Conservation (phyloP, 2,113 vertebrate genomes). For the Perca fluviatilis region DNA sequence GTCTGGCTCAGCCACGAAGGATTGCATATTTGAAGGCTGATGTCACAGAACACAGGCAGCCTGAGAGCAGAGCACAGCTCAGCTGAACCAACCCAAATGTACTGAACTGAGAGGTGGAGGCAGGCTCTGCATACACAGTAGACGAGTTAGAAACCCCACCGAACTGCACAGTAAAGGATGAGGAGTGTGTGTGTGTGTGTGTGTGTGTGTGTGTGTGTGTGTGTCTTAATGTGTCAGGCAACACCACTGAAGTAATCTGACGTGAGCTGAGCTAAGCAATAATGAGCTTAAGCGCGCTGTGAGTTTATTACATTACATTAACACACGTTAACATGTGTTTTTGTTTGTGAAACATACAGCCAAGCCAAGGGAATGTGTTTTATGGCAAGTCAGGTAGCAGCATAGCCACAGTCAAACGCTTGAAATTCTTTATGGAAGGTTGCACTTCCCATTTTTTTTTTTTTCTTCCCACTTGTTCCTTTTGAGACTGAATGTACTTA, state of each 20-base stretch:
- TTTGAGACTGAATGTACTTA: neutral
- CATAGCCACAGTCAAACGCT: neutral
- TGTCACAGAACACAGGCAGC: slow-evolving; percentile 72
- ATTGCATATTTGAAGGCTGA: slow-evolving; percentile 80
- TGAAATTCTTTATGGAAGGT: neutral
- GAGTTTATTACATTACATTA: slow-evolving; percentile 18
- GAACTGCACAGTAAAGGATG: slow-evolving; percentile 19
- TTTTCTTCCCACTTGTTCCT: neutral
- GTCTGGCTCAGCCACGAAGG: slow-evolving; percentile 62
- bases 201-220: neutral
- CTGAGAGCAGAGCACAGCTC: slow-evolving; percentile 51
- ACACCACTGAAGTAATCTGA: slow-evolving; percentile 38
- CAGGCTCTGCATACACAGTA: slow-evolving; percentile 13
- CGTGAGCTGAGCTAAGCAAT: slow-evolving; percentile 38
- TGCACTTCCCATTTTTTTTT: neutral
- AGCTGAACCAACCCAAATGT: slow-evolving; percentile 28
- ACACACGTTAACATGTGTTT: neutral
- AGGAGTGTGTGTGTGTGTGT: neutral
- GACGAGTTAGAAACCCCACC: slow-evolving; percentile 30
- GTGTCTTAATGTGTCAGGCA: slow-evolving; percentile 29
- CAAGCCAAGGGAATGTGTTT: neutral
- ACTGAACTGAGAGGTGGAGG: slow-evolving; percentile 19
- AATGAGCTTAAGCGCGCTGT: neutral
- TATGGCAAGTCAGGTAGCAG: neutral
- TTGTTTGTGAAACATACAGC: neutral